Evolutionary conservation across 2,113 vertebrate species (phyloP).

Genomic region (Percopsis transmontana): DNA sequence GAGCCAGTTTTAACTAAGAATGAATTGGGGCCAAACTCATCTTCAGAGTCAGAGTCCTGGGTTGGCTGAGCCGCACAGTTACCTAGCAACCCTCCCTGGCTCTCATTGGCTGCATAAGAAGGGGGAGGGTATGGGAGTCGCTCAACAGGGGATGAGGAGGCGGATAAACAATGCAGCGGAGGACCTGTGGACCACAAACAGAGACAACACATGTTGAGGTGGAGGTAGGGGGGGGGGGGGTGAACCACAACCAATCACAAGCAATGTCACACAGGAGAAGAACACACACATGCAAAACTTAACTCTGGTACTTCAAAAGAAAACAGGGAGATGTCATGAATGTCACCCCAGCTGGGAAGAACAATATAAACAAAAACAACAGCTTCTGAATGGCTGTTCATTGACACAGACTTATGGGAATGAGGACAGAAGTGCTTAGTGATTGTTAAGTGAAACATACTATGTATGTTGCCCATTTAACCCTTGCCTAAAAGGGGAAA

Average conservation of each 20-base stretch:
- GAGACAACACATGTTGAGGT: conserved; percentile 78
- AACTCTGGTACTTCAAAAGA: conserved; percentile 66
- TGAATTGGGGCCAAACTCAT: conserved; percentile 95
- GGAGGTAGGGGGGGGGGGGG: conserved; percentile 61
- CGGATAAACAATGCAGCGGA: conserved; percentile 91
- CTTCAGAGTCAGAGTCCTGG: conserved; percentile 95
- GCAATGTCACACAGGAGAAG: conserved; percentile 63
- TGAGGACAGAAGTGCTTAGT: background rate
- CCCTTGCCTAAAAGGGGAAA: background rate
- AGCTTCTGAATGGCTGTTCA: conserved; percentile 48
- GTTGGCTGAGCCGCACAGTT: conserved; percentile 91
- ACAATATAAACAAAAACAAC: conserved; percentile 60
- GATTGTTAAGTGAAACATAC: background rate
- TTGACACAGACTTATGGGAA: background rate
- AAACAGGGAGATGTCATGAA: conserved; percentile 48
- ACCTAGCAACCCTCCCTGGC: conserved; percentile 96
- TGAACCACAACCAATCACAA: conserved; percentile 76
- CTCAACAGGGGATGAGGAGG: conserved; percentile 93
- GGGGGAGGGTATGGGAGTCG: conserved; percentile 90
- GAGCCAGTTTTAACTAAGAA: conserved; percentile 98
- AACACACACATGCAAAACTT: conserved; percentile 41
- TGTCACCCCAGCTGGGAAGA: conserved; percentile 54
- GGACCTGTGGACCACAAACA: conserved; percentile 93
- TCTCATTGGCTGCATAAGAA: conserved; percentile 89
- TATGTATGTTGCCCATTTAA: background rate